Base-by-base conservation (phyloP, 2,113 vertebrate species). In the Mungos mungo region DNA sequence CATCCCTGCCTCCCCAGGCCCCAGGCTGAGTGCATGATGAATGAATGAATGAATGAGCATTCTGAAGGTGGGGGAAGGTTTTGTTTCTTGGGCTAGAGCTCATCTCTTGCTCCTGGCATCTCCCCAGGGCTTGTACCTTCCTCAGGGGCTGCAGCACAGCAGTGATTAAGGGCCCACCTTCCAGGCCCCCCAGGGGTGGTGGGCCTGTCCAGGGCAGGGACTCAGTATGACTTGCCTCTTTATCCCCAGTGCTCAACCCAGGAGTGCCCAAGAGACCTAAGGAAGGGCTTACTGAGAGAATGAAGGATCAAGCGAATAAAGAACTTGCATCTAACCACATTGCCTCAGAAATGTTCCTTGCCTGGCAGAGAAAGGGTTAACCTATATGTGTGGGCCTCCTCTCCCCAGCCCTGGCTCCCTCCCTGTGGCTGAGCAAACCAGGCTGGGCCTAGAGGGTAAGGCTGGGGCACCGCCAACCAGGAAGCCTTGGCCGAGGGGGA, bases 341-440 rank as follows among this genome's bases (percentile, higher is more conserved):
- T 14, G 31, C 76, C 66, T 95, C 38, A 19, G 65, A 38, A 60
- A 88, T 35, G 4, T 38, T 71, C 79, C 90, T 71, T 79, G 19
- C 88, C 85, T 95, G 68, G 68, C 77, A 93, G 63, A 66, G 7
- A 96, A 68, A 91, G 68, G 14, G n/a, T 79, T 88, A 74, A 83
- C 21, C 68, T 66, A 7, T 10, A 11, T 41, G 47, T 52, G 31
- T 50, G 50, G 21, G 4, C 33, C 84, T 47, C 1, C 16, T 7
- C 11, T 21, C 35, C 54, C 31, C 27, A 7, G 2, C 7, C 52
- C 86, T 68, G 25, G 69, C 1, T 23, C 19, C 6, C 10, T 74
- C 9, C 33, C 29, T 72, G 54, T 89, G 79, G 15, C 50, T 27
- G 38, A 77, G 54, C 84, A 65, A 7, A 60, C 35, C 6, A 63